Conservation (phyloP, 2,888 invertebrate species). For the Ligdia adustata region DNA sequence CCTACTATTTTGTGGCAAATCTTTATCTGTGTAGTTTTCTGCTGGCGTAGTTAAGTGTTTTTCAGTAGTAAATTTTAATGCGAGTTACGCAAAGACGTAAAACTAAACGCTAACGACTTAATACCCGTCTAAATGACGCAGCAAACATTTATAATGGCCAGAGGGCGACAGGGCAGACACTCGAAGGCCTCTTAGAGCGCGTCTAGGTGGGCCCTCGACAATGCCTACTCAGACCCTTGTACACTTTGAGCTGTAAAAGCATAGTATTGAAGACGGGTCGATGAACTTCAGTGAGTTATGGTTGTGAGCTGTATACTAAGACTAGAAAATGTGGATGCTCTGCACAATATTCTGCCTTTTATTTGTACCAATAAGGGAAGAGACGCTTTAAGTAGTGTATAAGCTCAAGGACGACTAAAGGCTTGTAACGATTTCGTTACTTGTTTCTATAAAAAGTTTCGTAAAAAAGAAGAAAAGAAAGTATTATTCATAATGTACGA, state of each 20-base stretch:
- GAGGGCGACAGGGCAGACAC: slow-evolving; percentile 51
- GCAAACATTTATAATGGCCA: slow-evolving; percentile 45
- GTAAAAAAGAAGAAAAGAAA: too few species aligned
- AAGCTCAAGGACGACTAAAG: too few species aligned
- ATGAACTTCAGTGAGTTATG: slow-evolving; percentile 38
- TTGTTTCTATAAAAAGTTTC: too few species aligned
- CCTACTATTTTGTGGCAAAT: too few species aligned
- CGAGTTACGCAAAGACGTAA: slow-evolving; percentile 20
- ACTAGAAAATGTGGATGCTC: too few species aligned
- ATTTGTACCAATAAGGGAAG: too few species aligned
- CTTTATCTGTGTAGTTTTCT: too few species aligned
- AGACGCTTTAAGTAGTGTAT: too few species aligned
- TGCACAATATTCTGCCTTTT: too few species aligned
- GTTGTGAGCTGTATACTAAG: background rate
- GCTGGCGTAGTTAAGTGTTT: too few species aligned
- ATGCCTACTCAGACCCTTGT: slow-evolving; percentile 53
- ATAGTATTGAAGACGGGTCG: slow-evolving; percentile 44
- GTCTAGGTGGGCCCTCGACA: slow-evolving; percentile 57
- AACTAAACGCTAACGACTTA: slow-evolving; percentile 11
- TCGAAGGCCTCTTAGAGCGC: slow-evolving; percentile 48
- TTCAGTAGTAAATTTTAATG: slow-evolving; percentile 18
- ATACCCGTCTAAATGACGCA: slow-evolving; percentile 20
- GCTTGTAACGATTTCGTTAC: too few species aligned
- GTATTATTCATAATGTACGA: too few species aligned
- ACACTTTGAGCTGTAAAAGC: slow-evolving; percentile 41